Evolutionary conservation across 2,113 vertebrate genomes (phyloP), one percentile per base, ranked within the genome.

Genomic region (Daubentonia madagascariensis): DNA sequence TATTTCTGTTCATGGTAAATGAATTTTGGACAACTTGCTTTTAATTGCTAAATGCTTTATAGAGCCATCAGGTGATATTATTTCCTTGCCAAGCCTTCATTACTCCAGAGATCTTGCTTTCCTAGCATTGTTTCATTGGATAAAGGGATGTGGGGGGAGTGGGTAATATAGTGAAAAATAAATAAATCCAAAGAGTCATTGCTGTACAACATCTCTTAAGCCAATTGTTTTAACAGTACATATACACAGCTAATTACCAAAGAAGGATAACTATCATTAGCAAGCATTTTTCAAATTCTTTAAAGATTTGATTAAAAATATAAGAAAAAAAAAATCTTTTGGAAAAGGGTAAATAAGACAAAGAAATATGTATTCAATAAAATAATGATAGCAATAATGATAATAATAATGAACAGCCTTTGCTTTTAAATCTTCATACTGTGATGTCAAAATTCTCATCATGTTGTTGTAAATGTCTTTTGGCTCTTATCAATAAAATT

Each of bases 31-130:
- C 68, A 84, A 89, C 43, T 80, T 52, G 92, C 65, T 50, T 93
- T 75, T 96, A 54, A 94, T 70, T 94, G 76, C 25, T 87, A 92
- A 94, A 50, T 93, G 57, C 57, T 89, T 97, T 89, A 94, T 52
- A 91, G 23, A 48, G 43, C 32, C n/a, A 30, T 83, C 13, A 59
- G 40, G 12, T 54, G 11, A 63, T 96, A 68, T 72, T 89, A 89
- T 86, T 76, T 93, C 22, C 52, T 65, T 22, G 7, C 22, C 65
- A 72, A 59, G 20, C 48, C 89, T 94, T 79, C 35, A 28, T 84
- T 63, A 52, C 30, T 70, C 30, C 16, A 89, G 73, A 94, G n/a
- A 70, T 59, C 16, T 45, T 32, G 63, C 17, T 75, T 57, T 37
- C 37, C 28, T 37, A n/a, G 37, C 7, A 54, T n/a, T 17, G 3